Evolutionary conservation across 2,888 invertebrate genomes (phyloP), one percentile per base, ranked within the genome.

Genomic region (Orthosia gothica): DNA sequence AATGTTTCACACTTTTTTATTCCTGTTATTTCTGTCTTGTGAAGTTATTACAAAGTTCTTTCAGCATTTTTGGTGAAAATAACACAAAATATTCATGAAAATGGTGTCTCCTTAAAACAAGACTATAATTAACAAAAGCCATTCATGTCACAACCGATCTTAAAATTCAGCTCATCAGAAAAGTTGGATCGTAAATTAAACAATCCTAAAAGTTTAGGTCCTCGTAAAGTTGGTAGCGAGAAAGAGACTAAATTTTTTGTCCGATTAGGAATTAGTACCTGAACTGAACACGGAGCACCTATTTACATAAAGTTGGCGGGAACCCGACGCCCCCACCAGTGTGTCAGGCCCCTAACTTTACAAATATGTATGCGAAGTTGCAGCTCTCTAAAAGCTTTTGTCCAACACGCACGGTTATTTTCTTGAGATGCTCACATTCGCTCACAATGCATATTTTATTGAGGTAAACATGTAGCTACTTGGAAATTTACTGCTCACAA

Each of bases 321-420:
- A 70, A 71, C 65, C 70, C 63, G 32, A 74, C 63, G 55, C 79
- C 20, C 40, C 18, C 5, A 64, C 70, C 65, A 59, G 78, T 86
- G 78, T 88, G 83, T 80, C 79, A 80, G 69, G 69, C 52, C 74
- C 83, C 81, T 88, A 80, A 88, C 79, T 74, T 45, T 62, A 81
- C 76, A 85, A 84, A 88, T 84, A 87, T 88, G 81, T 86, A 83
- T 87, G 90, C 88, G 89, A 83, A 82, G 88, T 83, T 88, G 87
- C 80, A 89, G 89, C 89, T 90, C 90, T 92, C 92, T 94, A 94
- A 94, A 94, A 94, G 94, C 94, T 94, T 94, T 94, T 91, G 92
- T 92, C 90, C 88, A 89, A 92, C 88, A 90, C 89, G 85, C 88
- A 81, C 83, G 84, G 89, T 93, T 93, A 92, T 92, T 92, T 92